These are phyloP conservation scores for Pteria penguin DNA, from an alignment of 2,888 invertebrate genomes.

Conservation along the genomic window DNA sequence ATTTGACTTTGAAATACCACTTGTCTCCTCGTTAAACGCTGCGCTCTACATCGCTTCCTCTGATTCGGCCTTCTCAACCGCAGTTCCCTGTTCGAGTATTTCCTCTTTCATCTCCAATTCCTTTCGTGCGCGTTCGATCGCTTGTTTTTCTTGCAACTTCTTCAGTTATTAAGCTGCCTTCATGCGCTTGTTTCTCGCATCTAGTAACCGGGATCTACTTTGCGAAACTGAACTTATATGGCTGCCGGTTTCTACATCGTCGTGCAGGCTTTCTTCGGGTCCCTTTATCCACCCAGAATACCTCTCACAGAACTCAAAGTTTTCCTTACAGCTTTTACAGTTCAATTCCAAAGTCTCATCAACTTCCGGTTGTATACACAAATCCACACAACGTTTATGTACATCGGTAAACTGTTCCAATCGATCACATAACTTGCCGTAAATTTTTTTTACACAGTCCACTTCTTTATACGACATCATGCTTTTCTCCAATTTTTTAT, in stretches of 20 bases:
- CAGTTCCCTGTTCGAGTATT: background rate
- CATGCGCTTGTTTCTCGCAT: conserved; percentile 15
- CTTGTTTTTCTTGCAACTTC: conserved; percentile 13
- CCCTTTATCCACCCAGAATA: conserved; percentile 11
- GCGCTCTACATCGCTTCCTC: background rate
- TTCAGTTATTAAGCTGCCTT: conserved; percentile 20
- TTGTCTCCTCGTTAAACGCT: background rate
- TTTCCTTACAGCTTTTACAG: no score
- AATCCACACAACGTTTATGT: no score
- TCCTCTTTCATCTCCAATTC: no score
- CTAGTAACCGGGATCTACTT: no score
- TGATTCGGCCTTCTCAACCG: background rate
- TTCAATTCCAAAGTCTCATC: no score
- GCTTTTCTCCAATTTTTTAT: conserved; percentile 18
- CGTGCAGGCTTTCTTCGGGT: conserved; percentile 6
- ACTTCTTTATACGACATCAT: conserved; percentile 7
- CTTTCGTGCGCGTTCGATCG: background rate
- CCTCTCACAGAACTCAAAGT: no score
- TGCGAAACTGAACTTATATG: no score
- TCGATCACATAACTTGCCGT: no score
- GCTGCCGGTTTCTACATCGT: conserved; percentile 8
- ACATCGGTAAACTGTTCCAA: no score
- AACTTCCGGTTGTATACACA: no score
- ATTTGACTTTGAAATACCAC: background rate
- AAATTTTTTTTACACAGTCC: background rate